Base-by-base conservation (phyloP, 2,888 invertebrate species). In the Heliconius charithonia region DNA sequence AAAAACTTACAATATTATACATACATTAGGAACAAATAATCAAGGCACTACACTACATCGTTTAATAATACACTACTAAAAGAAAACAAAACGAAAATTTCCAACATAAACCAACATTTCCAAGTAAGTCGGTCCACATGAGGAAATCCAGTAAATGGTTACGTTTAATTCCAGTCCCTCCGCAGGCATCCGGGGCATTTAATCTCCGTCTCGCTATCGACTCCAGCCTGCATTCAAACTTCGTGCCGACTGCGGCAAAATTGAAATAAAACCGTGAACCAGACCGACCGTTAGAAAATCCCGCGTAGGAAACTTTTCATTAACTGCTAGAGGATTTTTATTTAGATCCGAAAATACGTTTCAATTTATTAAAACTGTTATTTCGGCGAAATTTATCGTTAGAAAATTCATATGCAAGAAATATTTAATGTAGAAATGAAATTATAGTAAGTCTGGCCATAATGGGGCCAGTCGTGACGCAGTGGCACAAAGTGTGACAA, bases 181-280 rank as follows among this genome's bases (percentile, higher is more conserved):
- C 77, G 67, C 59, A 77, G 65, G 79, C 77, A 78, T 78, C 77
- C 71, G 71, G 79, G 73, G 77, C 79, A 82, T 81, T 82, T 82
- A 83, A 80, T 83, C 80, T 80, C 76, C 75, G 82, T 81, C 81
- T 80, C 59, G 76, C 69, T 80, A 80, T 81, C 80, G 83, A 82
- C 76, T 80, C 73, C 74, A 74, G 75, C 77, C 74, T 74, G 78
- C 79, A 83, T 79, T 75, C 80, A 79, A 83, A 82, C 80, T 83
- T 79, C 71, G 81, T 83, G 81, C 77, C 79, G 65, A 75, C 79
- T 78, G 81, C 83, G 78, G 82, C 79, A 78, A 80, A 80, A 80
- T 80, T 76, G 76, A 83, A 83, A 83, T 82, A 83, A 83, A 83
- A 83, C 80, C 79, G 82, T 78, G 76, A 76, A 77, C 66, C 71